phyloP scores from a whole-genome alignment of 2,113 vertebrate species.

The Apodemus speciosus region DNA sequence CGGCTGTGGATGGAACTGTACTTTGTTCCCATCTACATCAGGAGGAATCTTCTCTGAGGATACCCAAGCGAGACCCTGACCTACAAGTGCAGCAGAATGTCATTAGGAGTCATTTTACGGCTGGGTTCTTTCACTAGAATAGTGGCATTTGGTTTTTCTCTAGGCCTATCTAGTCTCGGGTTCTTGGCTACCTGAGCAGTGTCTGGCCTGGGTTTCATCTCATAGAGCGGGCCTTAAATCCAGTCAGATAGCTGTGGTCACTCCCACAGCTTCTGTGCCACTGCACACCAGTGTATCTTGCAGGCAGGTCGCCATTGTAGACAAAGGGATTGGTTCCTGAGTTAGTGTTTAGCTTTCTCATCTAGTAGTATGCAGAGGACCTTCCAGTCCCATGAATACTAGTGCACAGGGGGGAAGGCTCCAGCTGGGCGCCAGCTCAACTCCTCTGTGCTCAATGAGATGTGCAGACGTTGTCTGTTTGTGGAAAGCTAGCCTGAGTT shows the following conservation, averaged over 20 bases:
- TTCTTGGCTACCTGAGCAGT: background rate
- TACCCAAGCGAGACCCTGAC: background rate
- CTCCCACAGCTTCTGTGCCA: background rate
- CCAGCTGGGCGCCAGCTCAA: background rate
- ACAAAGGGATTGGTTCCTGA: background rate
- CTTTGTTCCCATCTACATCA: background rate
- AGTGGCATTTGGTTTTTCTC: background rate
- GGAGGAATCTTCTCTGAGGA: background rate
- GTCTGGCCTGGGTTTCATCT: background rate
- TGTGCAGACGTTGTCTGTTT: background rate
- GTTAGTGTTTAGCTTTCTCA: background rate
- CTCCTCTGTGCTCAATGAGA: background rate
- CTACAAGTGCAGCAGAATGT: background rate
- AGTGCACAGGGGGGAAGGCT: background rate
- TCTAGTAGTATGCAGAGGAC: background rate
- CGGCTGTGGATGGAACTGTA: no score
- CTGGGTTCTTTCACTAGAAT: background rate
- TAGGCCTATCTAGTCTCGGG: background rate
- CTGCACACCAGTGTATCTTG: background rate
- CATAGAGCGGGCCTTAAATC: background rate
- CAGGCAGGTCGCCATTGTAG: background rate
- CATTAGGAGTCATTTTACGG: background rate
- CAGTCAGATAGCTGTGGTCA: background rate
- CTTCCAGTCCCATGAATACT: background rate
- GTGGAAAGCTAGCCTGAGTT: background rate